These are phyloP conservation scores for Agriopis marginaria DNA, from an alignment of 2,888 invertebrate genomes.

Conservation along the genomic window DNA sequence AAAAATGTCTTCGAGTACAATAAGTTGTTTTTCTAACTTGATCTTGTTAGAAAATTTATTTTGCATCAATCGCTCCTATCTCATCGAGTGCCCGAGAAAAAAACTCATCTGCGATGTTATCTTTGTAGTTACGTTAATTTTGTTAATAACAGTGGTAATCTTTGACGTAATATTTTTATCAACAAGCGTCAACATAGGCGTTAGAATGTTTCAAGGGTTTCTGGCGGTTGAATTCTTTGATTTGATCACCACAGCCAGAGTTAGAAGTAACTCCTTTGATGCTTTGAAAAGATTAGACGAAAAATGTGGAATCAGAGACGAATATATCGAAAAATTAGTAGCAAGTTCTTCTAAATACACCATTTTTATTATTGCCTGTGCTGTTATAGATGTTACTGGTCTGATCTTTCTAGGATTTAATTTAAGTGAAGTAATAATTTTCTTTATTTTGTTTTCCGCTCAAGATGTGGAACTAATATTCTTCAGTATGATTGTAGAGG, in stretches of 20 bases:
- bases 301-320: conserved; percentile 55
- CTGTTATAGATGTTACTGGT: conserved; percentile 56
- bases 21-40: conserved; percentile 48
- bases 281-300: conserved; percentile 59
- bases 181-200: conserved; percentile 20
- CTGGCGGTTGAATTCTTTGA: conserved; percentile 50
- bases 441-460: conserved; percentile 58
- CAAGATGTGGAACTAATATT: conserved; percentile 68
- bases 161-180: conserved; percentile 47
- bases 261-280: conserved; percentile 46
- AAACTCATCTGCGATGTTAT: conserved; percentile 55
- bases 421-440: conserved; percentile 43
- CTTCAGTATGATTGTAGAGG: conserved; percentile 59
- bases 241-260: conserved; percentile 49
- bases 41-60: conserved; percentile 61
- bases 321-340: conserved; percentile 46
- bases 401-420: conserved; percentile 44
- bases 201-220: conserved; percentile 49
- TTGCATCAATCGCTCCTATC: conserved; percentile 64
- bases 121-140: conserved; percentile 38
- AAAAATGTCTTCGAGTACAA: conserved; percentile 41
- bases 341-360: conserved; percentile 38
- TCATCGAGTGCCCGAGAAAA: conserved; percentile 47
- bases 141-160: conserved; percentile 37
- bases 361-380: conserved; percentile 45